Base-by-base conservation (phyloP, 2,113 vertebrate species). In the Malurus elegans region DNA sequence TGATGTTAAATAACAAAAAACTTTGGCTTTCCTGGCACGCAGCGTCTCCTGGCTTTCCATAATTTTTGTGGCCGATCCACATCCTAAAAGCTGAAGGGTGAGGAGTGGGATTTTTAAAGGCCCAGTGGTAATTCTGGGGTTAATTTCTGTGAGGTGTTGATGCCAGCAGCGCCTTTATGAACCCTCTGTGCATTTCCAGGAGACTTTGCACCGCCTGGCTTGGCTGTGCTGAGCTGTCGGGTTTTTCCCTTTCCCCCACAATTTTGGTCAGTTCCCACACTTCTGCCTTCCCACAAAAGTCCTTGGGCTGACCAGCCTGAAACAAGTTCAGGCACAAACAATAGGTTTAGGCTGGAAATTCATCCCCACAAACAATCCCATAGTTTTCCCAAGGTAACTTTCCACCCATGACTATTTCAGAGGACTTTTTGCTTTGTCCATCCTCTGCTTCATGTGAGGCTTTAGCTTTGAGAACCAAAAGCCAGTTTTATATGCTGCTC, bases 21-120 rank as follows among this genome's bases (percentile, higher is more conserved):
- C 1, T 42, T 71, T 60, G 66, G 40, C 36, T 90, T 70, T 76
- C 28, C 53, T 54, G 62, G 17, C 51, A n/a, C 0, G 0, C 71
- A 61, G 0, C 34, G 38, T 5, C 19, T 95, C n/a, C n/a, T 45
- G 32, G 34, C 40, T 75, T 88, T 42, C 48, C 84, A 25, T 23
- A 4, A 6, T 18, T 94, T 79, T 62, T 47, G 51, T 48, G 47
- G 56, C 44, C 1, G 1, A 65, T 51, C 32, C 50, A 2, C 24
- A 21, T 45, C 62, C 50, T n/a, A 44, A 70, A 23, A 2, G 2
- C 2, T 31, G 1, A 8, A 73, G 69, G 79, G 72, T 17, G 69
- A 96, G 72, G 28, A 70, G 79, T 19, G 89, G 88, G 79, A 42
- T 78, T 80, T 88, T 73, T 61, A 73, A 86, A 80, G 40, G 93